Evolutionary conservation across 2,888 invertebrate genomes (phyloP), one percentile per base, ranked within the genome.

Genomic region (Osedax fenrisi): DNA sequence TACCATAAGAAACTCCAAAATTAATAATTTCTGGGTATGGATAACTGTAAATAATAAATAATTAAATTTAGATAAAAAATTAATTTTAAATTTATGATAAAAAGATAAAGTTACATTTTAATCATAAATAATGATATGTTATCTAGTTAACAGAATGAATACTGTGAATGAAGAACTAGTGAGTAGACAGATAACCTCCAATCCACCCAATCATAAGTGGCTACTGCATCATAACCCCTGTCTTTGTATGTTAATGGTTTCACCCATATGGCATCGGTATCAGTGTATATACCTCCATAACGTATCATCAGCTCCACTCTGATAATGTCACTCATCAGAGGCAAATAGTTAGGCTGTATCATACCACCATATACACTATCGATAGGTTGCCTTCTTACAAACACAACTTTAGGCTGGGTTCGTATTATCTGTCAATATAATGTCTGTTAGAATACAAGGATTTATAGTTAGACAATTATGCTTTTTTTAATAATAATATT

Each of bases 231-330:
- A 77, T 81, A 80, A 13, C 76, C 78, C 3, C 79, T 75, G 13
- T 80, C 78, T 26, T 76, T 76, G 21, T 79, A 77, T 23, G 78
- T 78, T 2, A 82, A 77, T 3, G 80, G 80, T 73, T 79, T 79
- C 10, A 81, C 78, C 81, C 82, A 83, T 5, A 82, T 77, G 3
- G 81, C 83, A 73, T 83, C 83, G 78, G 82, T 83, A 76, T 83
- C 83, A 41, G 81, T 78, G 76, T 83, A 83, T n/a, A 83, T 80
- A 2, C 83, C 83, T 26, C 83, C 83, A 76, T 82, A 83, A 76
- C 81, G 81, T 22, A 81, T 78, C 75, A 83, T 78, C 24, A 81
- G 78, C 26, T 83, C 82, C 1, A 82, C 82, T 3, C 83, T 74
- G 2, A 83, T 80, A 3, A 83, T 77, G 75, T 83, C 83, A 75